Percentiles rank a stretch among this genome's conserved stretches.
Evolutionary conservation across 2,888 invertebrate genomes (phyloP).

Genomic region (Microdon myrmicae): DNA sequence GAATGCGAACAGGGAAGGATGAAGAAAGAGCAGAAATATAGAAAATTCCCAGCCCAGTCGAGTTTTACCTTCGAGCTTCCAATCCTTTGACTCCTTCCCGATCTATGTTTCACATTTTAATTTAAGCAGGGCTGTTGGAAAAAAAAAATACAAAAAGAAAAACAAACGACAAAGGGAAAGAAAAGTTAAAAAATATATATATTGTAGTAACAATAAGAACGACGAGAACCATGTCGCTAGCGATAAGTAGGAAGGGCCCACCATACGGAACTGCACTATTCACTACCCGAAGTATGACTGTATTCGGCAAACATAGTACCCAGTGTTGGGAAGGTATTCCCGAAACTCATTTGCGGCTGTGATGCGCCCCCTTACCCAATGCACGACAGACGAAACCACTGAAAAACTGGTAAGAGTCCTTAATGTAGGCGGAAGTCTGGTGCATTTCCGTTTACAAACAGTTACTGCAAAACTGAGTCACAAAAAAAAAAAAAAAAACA

Average conservation of each 20-base stretch:
- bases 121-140: constrained; percentile 43
- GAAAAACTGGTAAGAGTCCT: constrained; percentile 36
- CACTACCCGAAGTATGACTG: too few species aligned
- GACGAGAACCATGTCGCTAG: constrained; percentile 25
- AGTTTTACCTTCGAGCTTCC: too few species aligned
- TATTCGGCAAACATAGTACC: too few species aligned
- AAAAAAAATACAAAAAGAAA: constrained; percentile 35
- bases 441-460: constrained; percentile 53
- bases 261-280: too few species aligned
- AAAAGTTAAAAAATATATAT: constrained; percentile 7
- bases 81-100: constrained; percentile 25
- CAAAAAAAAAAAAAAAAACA: constrained; percentile 27
- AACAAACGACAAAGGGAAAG: constrained; percentile 9
- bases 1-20: too few species aligned
- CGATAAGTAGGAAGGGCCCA: background rate
- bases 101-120: constrained; percentile 48
- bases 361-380: constrained; percentile 21
- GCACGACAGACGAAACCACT: background rate
- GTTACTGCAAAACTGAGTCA: constrained; percentile 47
- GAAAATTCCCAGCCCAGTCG: constrained; percentile 15
- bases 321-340: constrained; percentile 32
- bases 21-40: constrained; percentile 6
- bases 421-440: constrained; percentile 52
- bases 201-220: constrained; percentile 6
- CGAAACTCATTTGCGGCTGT: constrained; percentile 47